Evolutionary conservation across 2,113 vertebrate genomes (phyloP).

Genomic region (Nipponia nippon): DNA sequence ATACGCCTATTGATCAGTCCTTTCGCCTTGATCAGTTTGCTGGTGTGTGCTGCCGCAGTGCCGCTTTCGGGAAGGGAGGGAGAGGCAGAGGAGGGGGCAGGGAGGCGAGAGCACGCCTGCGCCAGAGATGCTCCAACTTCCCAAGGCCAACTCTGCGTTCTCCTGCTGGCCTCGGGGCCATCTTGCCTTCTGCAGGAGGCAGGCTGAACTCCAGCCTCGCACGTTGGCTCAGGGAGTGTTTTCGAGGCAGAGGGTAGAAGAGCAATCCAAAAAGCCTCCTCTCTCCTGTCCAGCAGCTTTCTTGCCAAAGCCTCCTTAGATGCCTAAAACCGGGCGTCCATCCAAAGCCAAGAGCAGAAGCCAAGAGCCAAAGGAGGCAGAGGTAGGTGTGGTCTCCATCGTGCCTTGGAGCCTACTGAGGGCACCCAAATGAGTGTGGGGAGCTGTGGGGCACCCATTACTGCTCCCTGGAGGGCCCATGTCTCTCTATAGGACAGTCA

Average conservation of each 20-base stretch:
- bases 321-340: accelerated
- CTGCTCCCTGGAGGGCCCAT: background rate
- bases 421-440: background rate
- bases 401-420: background rate
- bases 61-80: slow-evolving; percentile 47
- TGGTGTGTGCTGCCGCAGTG: slow-evolving; percentile 61
- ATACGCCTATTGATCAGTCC: slow-evolving; percentile 75
- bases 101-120: background rate
- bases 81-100: background rate
- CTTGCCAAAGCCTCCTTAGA: background rate
- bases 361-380: background rate
- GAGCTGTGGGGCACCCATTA: accelerated
- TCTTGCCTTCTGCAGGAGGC: background rate
- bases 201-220: background rate
- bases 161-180: background rate
- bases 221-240: background rate
- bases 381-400: background rate
- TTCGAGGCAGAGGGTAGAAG: background rate
- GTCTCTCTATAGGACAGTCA: accelerated
- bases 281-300: background rate
- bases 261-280: background rate
- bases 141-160: background rate
- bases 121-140: background rate
- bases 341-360: background rate
- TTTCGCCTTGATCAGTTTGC: slow-evolving; percentile 62